Percentiles rank a stretch among this genome's conserved stretches.
Evolutionary conservation across 2,888 invertebrate genomes (phyloP).

Genomic region (Stegophylla sp.): DNA sequence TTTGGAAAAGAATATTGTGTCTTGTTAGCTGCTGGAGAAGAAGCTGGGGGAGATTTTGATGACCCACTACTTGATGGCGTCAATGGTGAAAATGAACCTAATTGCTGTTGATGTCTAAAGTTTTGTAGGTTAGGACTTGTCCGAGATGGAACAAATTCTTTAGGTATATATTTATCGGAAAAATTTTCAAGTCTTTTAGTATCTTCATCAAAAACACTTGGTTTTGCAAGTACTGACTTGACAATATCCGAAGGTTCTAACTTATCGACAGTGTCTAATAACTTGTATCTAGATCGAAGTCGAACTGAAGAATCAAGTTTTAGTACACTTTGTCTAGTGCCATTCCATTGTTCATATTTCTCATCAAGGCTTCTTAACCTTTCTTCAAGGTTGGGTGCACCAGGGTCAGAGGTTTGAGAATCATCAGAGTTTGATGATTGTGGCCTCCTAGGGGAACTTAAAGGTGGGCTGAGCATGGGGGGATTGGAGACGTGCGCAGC

Average conservation of each 20-base stretch:
- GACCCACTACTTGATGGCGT: conserved; percentile 61
- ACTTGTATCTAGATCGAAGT: conserved; percentile 73
- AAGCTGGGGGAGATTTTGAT: conserved; percentile 61
- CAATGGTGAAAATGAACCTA: conserved; percentile 61
- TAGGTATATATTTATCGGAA: conserved; percentile 80
- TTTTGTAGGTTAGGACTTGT: conserved; percentile 63
- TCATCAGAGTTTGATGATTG: conserved; percentile 75
- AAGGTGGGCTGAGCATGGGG: conserved; percentile 64
- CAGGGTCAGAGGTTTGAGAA: conserved; percentile 71
- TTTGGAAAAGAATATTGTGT: conserved; percentile 81
- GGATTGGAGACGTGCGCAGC: conserved; percentile 58
- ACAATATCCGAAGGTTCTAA: conserved; percentile 93
- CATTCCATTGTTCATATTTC: conserved; percentile 89
- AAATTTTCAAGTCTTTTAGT: conserved; percentile 88
- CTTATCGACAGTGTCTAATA: conserved; percentile 78
- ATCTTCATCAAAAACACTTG: conserved; percentile 95
- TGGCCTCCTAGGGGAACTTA: conserved; percentile 66
- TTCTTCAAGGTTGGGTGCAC: conserved; percentile 79
- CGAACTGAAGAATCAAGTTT: conserved; percentile 64
- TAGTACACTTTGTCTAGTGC: conserved; percentile 64
- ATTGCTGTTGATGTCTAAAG: conserved; percentile 59
- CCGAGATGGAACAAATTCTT: conserved; percentile 67
- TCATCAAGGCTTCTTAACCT: conserved; percentile 90
- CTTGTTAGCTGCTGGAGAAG: conserved; percentile 64
- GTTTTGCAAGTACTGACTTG: conserved; percentile 87